These are phyloP conservation scores for Calephelis perditalis DNA, from an alignment of 2,888 invertebrate species.

Conservation along the genomic window DNA sequence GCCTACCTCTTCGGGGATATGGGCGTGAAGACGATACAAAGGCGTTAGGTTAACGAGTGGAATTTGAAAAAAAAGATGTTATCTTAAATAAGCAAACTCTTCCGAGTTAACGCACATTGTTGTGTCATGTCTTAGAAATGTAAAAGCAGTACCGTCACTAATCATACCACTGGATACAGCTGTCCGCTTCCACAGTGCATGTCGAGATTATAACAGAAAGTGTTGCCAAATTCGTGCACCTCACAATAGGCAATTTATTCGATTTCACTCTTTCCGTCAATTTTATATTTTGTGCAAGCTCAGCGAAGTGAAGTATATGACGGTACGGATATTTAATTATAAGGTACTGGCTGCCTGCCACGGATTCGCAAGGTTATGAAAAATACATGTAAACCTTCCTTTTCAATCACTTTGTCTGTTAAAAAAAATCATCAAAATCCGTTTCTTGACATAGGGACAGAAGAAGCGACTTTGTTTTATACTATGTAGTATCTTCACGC, in stretches of 20 bases:
- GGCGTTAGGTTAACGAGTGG: too few relatives aligned
- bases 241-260: constrained; percentile 73
- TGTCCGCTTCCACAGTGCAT: constrained; percentile 41
- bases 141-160: constrained; percentile 34
- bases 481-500: too few relatives aligned
- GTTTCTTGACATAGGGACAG: too few relatives aligned
- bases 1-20: too few relatives aligned
- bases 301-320: constrained; percentile 6
- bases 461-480: too few relatives aligned
- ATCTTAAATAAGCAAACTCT: not conserved
- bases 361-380: too few relatives aligned
- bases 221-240: constrained; percentile 68
- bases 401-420: too few relatives aligned
- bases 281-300: constrained; percentile 53
- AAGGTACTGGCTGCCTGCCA: too few relatives aligned
- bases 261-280: constrained; percentile 72
- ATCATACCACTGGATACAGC: constrained; percentile 36
- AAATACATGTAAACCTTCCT: too few relatives aligned
- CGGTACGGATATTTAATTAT: not conserved
- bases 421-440: too few relatives aligned
- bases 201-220: constrained; percentile 67
- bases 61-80: too few relatives aligned
- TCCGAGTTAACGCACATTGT: constrained; percentile 4
- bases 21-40: too few relatives aligned
- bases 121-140: constrained; percentile 24